Percentiles rank a stretch among this genome's conserved stretches.
phyloP scores from a whole-genome alignment of 2,113 vertebrate genomes.

The Neolamprologus brichardi region DNA sequence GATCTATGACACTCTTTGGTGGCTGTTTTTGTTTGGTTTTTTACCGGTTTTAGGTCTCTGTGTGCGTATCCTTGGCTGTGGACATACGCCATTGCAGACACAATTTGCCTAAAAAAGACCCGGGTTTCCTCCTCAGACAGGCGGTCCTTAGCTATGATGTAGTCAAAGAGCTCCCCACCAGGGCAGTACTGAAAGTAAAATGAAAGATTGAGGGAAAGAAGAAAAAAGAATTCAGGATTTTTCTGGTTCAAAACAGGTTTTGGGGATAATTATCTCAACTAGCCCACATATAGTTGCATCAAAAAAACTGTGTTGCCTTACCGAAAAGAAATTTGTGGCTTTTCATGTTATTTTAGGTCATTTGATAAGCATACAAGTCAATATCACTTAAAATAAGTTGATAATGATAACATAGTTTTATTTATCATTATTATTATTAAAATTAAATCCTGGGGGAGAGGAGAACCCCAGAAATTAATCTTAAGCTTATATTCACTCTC shows the following conservation, averaged over 20 bases:
- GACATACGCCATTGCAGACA: conserved; percentile 88
- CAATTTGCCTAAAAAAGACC: conserved; percentile 89
- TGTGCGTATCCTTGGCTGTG: conserved; percentile 93
- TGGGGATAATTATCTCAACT: neutral
- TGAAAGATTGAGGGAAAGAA: neutral
- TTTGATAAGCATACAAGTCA: neutral
- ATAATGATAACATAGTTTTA: neutral
- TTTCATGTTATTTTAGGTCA: neutral
- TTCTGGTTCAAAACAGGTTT: neutral
- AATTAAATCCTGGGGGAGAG: neutral
- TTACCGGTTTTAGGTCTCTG: conserved; percentile 91
- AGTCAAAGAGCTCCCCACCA: conserved; percentile 94
- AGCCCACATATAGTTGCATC: neutral
- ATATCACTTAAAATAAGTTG: neutral
- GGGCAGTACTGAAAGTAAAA: conserved; percentile 81
- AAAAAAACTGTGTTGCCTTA: neutral
- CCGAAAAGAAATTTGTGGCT: neutral
- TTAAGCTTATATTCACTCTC: neutral
- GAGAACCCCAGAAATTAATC: neutral
- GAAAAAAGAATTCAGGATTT: neutral
- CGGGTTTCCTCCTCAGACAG: conserved; percentile 88
- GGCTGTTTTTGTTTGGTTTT: neutral
- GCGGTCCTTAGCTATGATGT: conserved; percentile 89
- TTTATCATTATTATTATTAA: neutral
- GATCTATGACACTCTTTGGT: neutral